Base-by-base conservation (phyloP, 1,140 invertebrate species). In the Philotrypesis tridentata region DNA sequence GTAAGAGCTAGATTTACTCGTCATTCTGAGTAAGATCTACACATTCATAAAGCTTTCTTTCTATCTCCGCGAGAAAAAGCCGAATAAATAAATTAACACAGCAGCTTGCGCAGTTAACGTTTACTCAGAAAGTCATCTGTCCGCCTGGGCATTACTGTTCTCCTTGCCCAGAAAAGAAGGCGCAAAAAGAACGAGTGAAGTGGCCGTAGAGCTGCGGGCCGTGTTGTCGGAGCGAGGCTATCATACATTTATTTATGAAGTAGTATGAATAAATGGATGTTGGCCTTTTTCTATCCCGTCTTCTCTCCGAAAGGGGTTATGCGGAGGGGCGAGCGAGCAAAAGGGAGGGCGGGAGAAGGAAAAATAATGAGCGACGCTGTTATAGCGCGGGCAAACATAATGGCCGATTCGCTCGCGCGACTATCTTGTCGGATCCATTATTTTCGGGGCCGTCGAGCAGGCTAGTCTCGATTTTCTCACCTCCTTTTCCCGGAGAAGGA, bases 221-320 rank as follows among this genome's bases (percentile, higher is more conserved):
- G 86, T 72, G 86, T 84, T 83, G 71, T 74, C 72, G 82, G 73
- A 70, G 43, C 80, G 82, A 72, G 82, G 85, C 89, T 86, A 90
- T 90, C 90, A 91, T 91, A 86, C 88, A 91, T 91, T 90, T 91
- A 91, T 91, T 91, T 91, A 91, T 91, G 89, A 90, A 90, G 84
- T 87, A 86, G 86, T 89, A 91, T 91, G 90, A 91, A 91, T 91
- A 91, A 91, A 91, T 91, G 89, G 88, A 91, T 91, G 87, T 78
- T 86, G 86, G 86, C 85, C 86, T 88, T 87, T 86, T 86, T 86
- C 86, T 72, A 61, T 65, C 61, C 37, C n/a, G 55, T n/a, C n/a
- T 61, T 80, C 67, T 84, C 84, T n/a, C 25, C 31, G 21, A 17
- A 55, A 55, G 48, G 48, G 48, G 48, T 55, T 55, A 55, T 70